Evolutionary conservation across 1,140 invertebrate species (phyloP).

Genomic region (Metopolophium dirhodum): DNA sequence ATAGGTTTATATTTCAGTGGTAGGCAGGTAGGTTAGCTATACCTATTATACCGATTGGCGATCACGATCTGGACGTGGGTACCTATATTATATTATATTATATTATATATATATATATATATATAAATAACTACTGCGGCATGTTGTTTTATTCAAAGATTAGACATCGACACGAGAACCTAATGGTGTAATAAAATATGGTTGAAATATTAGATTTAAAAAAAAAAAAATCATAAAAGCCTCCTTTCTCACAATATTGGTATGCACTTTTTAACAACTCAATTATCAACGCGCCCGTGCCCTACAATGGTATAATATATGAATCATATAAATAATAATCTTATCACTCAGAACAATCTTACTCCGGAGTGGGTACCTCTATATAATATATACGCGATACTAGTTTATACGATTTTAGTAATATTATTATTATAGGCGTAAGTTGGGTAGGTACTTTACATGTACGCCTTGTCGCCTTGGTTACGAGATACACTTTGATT

Average conservation of each 20-base stretch:
- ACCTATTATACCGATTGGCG: background rate
- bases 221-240: conserved; percentile 16
- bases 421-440: background rate
- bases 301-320: conserved; percentile 11
- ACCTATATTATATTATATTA: background rate
- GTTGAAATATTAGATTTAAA: background rate
- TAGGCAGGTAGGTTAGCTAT: background rate
- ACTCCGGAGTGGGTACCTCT: background rate
- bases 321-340: conserved; percentile 12
- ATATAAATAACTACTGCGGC: background rate
- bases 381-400: background rate
- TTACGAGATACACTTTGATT: conserved; percentile 4
- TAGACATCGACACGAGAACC: conserved; percentile 36
- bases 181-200: conserved; percentile 23
- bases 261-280: conserved; percentile 30
- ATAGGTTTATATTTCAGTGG: conserved; percentile 8
- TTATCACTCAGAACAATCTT: background rate
- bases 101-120: background rate
- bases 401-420: background rate
- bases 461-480: background rate
- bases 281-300: conserved; percentile 30
- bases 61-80: background rate
- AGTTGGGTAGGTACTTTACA: background rate
- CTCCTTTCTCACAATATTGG: background rate
- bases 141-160: conserved; percentile 15